A percentile compares a stretch with the other conserved stretches of the same genome.
These are phyloP conservation scores for Dallia pectoralis DNA, from an alignment of 2,797 vertebrate species.

Conservation along the genomic window DNA sequence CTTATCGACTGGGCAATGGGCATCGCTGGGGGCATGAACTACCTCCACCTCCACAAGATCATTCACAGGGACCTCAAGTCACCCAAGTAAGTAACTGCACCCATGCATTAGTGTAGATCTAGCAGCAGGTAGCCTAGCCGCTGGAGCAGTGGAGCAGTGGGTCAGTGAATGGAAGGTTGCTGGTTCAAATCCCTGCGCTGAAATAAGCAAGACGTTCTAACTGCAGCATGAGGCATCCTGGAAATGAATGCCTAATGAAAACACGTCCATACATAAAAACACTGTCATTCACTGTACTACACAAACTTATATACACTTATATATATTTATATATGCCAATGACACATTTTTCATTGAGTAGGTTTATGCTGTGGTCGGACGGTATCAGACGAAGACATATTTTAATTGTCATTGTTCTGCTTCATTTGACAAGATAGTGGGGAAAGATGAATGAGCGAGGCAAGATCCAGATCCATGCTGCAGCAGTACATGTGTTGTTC, in stretches of 20 bases:
- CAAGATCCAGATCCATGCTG: no score
- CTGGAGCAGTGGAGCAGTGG: not conserved
- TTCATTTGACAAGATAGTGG: no score
- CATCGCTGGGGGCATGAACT: slow-evolving; percentile 97
- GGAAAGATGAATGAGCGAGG: no score
- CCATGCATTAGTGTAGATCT: not conserved
- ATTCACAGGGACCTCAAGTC: slow-evolving; percentile 98
- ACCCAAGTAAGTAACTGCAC: slow-evolving; percentile 84
- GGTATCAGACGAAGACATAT: not conserved
- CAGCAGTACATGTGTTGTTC: no score
- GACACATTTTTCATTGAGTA: not conserved
- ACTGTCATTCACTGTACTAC: not conserved
- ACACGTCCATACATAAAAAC: not conserved
- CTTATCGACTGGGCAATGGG: slow-evolving; percentile 99
- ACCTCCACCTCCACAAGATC: slow-evolving; percentile 98
- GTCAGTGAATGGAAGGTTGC: no score
- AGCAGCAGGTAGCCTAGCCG: not conserved
- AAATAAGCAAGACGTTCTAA: no score
- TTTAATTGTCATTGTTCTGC: no score
- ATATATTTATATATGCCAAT: not conserved
- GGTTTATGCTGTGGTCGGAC: not conserved
- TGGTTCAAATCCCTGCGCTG: no score
- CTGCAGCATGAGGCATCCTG: no score
- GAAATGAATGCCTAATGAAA: no score
- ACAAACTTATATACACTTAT: not conserved